Evolutionary conservation across 2,888 invertebrate species (phyloP).

Genomic region (Tenthredo notha): DNA sequence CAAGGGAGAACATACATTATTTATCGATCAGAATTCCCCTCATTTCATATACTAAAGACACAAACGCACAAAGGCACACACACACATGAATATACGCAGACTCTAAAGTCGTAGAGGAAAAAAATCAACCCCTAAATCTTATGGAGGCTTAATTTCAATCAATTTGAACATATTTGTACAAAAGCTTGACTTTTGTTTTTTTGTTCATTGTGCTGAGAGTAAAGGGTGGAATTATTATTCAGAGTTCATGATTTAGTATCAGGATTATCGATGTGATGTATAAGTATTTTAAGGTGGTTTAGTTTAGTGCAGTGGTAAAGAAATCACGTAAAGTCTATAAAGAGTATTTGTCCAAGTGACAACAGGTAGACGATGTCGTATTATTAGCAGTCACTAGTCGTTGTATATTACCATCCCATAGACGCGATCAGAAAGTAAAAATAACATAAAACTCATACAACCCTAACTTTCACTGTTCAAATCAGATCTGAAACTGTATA

Average conservation of each 20-base stretch:
- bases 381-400: conserved; percentile 45
- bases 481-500: conserved; percentile 38
- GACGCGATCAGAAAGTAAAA: conserved; percentile 44
- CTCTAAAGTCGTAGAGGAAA: not conserved
- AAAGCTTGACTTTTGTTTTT: not conserved
- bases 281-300: not conserved
- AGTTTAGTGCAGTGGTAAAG: not conserved
- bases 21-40: conserved; percentile 67
- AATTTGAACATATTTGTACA: not conserved
- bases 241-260: not conserved
- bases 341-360: conserved; percentile 35
- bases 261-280: not conserved
- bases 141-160: not conserved
- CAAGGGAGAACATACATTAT: conserved; percentile 74
- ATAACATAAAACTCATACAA: conserved; percentile 34
- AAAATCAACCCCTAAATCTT: not conserved
- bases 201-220: not conserved
- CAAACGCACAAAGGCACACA: not conserved
- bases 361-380: conserved; percentile 24
- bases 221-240: not conserved
- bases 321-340: conserved; percentile 51
- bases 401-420: conserved; percentile 51
- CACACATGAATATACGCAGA: not conserved
- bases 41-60: not conserved
- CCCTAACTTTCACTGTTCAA: conserved; percentile 43